These are phyloP conservation scores for Musca vetustissima DNA, from an alignment of 1,140 invertebrate species.

Conservation along the genomic window DNA sequence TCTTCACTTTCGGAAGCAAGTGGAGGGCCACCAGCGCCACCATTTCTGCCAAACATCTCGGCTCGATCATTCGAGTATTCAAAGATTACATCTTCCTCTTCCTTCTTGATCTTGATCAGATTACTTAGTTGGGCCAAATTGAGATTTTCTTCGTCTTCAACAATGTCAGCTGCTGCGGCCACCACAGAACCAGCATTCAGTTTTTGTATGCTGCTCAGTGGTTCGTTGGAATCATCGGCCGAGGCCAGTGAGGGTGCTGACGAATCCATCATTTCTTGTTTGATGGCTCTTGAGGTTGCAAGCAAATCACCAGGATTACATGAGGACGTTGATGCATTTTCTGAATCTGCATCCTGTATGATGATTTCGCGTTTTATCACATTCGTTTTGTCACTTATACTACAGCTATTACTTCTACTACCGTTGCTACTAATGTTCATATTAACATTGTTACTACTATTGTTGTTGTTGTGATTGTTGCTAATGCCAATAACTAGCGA, in stretches of 20 bases:
- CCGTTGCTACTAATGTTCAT: conserved; percentile 39
- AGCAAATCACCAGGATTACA: neutral
- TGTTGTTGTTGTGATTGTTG: conserved; percentile 43
- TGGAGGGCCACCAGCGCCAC: neutral
- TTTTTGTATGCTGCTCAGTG: conserved; percentile 47
- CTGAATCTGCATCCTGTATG: neutral
- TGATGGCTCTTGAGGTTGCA: conserved; percentile 39
- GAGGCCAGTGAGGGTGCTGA: conserved; percentile 8
- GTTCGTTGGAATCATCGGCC: conserved; percentile 51
- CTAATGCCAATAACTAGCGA: neutral
- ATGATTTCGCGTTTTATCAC: conserved; percentile 44
- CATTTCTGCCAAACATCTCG: neutral
- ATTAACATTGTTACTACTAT: conserved; percentile 53
- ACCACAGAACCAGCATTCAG: conserved; percentile 25
- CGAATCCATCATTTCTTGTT: conserved; percentile 50
- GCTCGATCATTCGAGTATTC: no score
- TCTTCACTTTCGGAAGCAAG: conserved; percentile 10
- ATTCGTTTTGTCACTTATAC: conserved; percentile 54
- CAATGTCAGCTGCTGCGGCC: conserved; percentile 29
- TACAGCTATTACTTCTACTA: conserved; percentile 51
- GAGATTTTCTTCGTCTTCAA: conserved; percentile 51
- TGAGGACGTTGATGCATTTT: conserved; percentile 10
- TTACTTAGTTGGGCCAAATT: conserved; percentile 53
- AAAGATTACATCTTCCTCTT: neutral
- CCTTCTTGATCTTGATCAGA: conserved; percentile 39